Conservation (phyloP, 2,797 vertebrate species). For the Amblyraja radiata region DNA sequence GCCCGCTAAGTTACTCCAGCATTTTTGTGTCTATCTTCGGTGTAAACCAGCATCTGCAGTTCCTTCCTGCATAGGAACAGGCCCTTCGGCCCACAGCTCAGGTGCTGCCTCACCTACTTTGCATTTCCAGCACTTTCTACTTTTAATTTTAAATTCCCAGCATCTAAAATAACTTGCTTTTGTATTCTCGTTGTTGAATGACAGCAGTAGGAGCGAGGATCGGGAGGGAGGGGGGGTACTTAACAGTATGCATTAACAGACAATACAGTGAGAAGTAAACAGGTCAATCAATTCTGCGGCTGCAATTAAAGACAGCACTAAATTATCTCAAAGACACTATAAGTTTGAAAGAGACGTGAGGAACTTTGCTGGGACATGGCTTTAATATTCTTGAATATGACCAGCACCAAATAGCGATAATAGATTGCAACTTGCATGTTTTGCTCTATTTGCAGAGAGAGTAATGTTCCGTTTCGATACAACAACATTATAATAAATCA, state of each 20-base stretch:
- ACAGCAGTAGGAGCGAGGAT: background rate
- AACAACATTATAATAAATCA: slow-evolving; percentile 14
- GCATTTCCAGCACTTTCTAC: too few species aligned
- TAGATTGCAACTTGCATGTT: slow-evolving; percentile 33
- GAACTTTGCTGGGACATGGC: slow-evolving; percentile 26
- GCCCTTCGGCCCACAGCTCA: too few species aligned
- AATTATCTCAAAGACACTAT: background rate
- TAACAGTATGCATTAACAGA: too few species aligned
- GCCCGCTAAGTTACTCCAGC: too few species aligned
- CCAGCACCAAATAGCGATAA: slow-evolving; percentile 31
- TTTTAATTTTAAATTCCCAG: too few species aligned
- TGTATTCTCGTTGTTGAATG: background rate
- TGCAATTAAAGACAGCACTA: background rate
- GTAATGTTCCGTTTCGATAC: slow-evolving; percentile 3
- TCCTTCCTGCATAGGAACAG: too few species aligned
- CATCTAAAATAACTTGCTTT: too few species aligned
- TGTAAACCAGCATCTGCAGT: too few species aligned
- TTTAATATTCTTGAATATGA: slow-evolving; percentile 15
- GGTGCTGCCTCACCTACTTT: too few species aligned
- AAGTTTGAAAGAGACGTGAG: background rate
- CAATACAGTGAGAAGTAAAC: background rate
- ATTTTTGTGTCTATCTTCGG: too few species aligned
- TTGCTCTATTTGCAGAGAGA: slow-evolving; percentile 28
- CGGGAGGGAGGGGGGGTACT: background rate
- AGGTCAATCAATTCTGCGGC: background rate